Conservation (phyloP, 2,888 invertebrate genomes). For the Hydraecia micacea region DNA sequence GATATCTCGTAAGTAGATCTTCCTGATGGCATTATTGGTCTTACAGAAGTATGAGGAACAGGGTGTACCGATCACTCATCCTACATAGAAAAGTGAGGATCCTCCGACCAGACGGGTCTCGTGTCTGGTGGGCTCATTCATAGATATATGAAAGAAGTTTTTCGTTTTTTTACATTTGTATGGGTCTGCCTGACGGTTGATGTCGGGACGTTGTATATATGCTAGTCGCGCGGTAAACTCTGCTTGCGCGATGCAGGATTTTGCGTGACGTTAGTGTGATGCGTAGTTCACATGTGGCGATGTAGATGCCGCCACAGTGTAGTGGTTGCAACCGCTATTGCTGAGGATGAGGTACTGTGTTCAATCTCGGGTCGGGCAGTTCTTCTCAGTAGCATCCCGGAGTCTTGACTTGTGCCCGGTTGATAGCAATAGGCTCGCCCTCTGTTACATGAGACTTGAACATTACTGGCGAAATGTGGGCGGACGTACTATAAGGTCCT, state of each 20-base stretch:
- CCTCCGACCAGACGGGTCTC: neutral
- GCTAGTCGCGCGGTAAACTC: too few relatives aligned
- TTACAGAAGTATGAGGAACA: neutral
- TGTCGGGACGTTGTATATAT: neutral
- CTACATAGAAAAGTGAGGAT: neutral
- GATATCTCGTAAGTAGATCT: conserved; percentile 91
- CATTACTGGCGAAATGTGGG: too few relatives aligned
- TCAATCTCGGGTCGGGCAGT: neutral
- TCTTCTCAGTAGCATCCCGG: neutral
- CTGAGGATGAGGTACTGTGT: neutral
- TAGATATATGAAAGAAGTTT: too few relatives aligned
- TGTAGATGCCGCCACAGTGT: neutral
- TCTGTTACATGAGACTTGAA: too few relatives aligned
- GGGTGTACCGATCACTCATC: neutral
- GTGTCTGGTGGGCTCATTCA: neutral
- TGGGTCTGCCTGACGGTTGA: neutral
- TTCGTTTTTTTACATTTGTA: too few relatives aligned
- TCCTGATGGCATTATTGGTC: neutral
- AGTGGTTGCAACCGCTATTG: neutral
- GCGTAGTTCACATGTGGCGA: neutral
- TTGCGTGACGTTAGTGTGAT: too few relatives aligned
- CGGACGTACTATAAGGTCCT: too few relatives aligned
- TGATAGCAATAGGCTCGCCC: too few relatives aligned
- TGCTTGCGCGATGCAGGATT: too few relatives aligned
- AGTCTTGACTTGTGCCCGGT: neutral